phyloP scores from a whole-genome alignment of 2,113 vertebrate species.

The human (Homo sapiens) region GRCh38 chr2:45764001-45764500 shows the following conservation, averaged over 20 bases:
- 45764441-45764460: background rate
- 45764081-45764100: background rate
- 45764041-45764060: background rate
- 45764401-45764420: slow-evolving; percentile 25
- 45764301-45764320: background rate
- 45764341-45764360: background rate
- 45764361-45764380: slow-evolving; percentile 25
- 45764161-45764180: background rate
- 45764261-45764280: background rate
- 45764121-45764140: background rate
- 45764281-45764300: background rate
- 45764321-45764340: background rate
- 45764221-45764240: background rate
- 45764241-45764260: background rate
- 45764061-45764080: background rate
- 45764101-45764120: background rate
- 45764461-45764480: background rate
- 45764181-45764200: background rate
- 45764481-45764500: background rate
- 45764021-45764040: background rate
- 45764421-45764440: slow-evolving; percentile 45
- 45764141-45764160: background rate
- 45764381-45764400: background rate
- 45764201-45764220: background rate
- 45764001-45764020: slow-evolving; percentile 11